Evolutionary conservation across 2,113 vertebrate species (phyloP), one percentile per base, ranked within the genome.

Genomic region (Phainopepla nitens): DNA sequence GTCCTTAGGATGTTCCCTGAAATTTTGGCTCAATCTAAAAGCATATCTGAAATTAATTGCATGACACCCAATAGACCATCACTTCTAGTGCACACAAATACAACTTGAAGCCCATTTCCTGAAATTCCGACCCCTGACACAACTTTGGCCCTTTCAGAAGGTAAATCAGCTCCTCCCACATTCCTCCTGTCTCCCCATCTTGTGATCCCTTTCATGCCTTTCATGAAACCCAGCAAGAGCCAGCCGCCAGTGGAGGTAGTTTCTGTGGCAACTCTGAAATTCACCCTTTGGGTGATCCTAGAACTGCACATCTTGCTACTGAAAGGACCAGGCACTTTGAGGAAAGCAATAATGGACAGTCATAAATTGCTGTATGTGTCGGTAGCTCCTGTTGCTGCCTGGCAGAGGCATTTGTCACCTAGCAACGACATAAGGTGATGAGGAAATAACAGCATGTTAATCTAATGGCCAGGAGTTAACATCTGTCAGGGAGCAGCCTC

Each of bases 341-440:
- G 47, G 56, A 64, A 61, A 73, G 51, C 44, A 1, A 29, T 86
- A 92, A 94, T 94, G 93, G 95, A 36, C 79, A 86, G 51, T 81
- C 64, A 73, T 51, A 94, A 93, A 93, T 86, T 66, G 72, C 90
- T 49, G 17, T 71, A 11, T 44, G 76, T 91, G 87, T 53, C 16
- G 3, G 47, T 56, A 49, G 82, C 23, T 60, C 66, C 68, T 12
- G 0, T 41, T 35, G 85, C 90, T 92, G 82, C 49, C 80, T 75
- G 95, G 44, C 68, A 93, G 88, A 90, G 90, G 85, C 88, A 96
- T 94, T 94, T 95, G 76, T 96, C 96, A 97, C 96, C 94, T 96
- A 94, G 94, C 96, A 97, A 95, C 92, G 0, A 83, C 36, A 62
- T 75, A 89, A 92, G 82, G 90, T 96, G 94, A 93, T 3, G 42